Evolutionary conservation across 2,113 vertebrate genomes (phyloP).

Genomic region (Accipiter cooperii): DNA sequence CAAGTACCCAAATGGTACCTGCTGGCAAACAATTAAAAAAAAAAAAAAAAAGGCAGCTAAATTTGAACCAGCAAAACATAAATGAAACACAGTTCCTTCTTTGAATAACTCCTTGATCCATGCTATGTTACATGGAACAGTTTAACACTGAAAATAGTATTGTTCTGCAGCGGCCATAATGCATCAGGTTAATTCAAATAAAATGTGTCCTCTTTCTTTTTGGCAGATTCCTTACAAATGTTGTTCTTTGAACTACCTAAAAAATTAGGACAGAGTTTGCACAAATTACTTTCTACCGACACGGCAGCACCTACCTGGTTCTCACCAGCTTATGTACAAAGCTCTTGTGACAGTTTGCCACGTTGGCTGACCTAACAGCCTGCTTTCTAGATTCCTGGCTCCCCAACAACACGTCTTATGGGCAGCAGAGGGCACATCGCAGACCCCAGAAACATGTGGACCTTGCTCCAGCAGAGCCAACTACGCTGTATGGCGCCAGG

Average conservation of each 20-base stretch:
- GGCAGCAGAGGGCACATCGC: background rate
- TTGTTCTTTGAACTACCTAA: background rate
- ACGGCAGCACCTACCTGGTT: background rate
- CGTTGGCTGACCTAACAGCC: background rate
- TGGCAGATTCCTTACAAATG: background rate
- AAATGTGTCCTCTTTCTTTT: background rate
- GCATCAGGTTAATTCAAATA: background rate
- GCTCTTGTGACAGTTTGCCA: background rate
- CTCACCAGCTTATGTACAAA: background rate
- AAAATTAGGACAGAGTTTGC: background rate
- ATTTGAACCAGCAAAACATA: background rate
- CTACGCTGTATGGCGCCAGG: rapidly evolving
- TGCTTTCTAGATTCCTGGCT: background rate
- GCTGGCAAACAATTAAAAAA: background rate
- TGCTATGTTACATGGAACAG: background rate
- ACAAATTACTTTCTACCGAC: background rate
- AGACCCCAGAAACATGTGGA: background rate
- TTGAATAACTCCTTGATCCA: background rate
- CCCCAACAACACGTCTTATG: background rate
- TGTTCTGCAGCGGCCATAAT: background rate
- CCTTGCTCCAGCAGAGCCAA: background rate
- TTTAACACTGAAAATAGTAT: background rate
- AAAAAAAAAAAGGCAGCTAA: background rate
- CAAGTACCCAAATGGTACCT: background rate
- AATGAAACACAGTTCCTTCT: background rate